Evolutionary conservation across 2,797 vertebrate species (phyloP).

Genomic region (Anabas testudineus): DNA sequence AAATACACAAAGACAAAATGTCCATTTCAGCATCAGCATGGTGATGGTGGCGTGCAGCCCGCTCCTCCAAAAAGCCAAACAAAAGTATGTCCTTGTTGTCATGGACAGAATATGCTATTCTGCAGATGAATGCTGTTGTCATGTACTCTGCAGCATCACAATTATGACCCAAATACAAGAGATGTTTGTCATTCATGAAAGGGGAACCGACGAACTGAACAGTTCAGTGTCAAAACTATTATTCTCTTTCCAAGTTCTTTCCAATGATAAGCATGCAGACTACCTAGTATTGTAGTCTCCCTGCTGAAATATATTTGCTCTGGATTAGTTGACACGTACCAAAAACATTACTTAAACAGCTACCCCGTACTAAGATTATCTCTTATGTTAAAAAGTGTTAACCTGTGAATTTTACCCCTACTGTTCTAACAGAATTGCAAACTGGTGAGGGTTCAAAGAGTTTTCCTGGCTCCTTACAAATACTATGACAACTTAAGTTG

Average conservation of each 20-base stretch:
- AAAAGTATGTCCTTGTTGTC: constrained; percentile 82
- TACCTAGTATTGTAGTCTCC: constrained; percentile 23
- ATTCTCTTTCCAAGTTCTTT: constrained; percentile 44
- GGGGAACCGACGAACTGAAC: constrained; percentile 57
- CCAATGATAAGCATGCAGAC: constrained; percentile 32
- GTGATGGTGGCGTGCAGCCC: constrained; percentile 74
- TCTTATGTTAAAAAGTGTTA: not conserved
- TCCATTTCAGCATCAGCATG: constrained; percentile 75
- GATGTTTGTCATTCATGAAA: constrained; percentile 79
- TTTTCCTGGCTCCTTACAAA: too few species aligned
- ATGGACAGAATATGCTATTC: constrained; percentile 80
- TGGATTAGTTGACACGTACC: not conserved
- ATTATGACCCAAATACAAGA: constrained; percentile 72
- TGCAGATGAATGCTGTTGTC: constrained; percentile 76
- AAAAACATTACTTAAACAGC: constrained; percentile 12
- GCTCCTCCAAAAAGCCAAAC: constrained; percentile 82
- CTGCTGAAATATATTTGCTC: constrained; percentile 2
- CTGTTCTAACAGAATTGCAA: too few species aligned
- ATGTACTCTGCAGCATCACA: constrained; percentile 75
- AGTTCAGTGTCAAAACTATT: constrained; percentile 43
- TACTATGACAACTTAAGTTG: too few species aligned
- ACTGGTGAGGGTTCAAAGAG: too few species aligned
- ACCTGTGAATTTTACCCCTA: too few species aligned
- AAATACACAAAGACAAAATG: constrained; percentile 82
- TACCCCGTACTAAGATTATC: not conserved